Base-by-base conservation (phyloP, 1,140 invertebrate genomes). In the Papilio helenus region DNA sequence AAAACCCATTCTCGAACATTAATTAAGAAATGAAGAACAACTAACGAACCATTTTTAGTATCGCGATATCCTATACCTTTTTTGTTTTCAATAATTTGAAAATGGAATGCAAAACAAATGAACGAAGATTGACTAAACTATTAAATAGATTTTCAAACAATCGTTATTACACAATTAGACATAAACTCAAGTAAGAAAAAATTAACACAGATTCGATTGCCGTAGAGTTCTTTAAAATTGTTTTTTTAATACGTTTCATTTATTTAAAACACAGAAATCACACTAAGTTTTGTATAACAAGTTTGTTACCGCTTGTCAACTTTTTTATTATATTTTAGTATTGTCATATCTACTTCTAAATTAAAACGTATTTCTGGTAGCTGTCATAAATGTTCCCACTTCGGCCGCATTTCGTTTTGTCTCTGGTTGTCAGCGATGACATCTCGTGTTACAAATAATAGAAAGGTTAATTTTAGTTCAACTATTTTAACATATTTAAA, bases 371-470 rank as follows among this genome's bases (percentile, higher is more conserved):
- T 82, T 80, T 76, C 82, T 84, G 42, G 73, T 83, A 44, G 80
- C 87, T 88, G 87, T 87, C 87, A 88, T 83, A 86, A 80, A 84
- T 83, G 82, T 86, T 84, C 85, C 87, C 86, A 89, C 89, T 86
- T 87, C 88, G 86, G 86, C 84, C 81, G 88, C 84, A 82, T 86
- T 87, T 83, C 79, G 80, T 80, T 84, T 81, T 79, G 71, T 86
- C 85, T 82, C 83, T 34, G 51, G 65, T 34, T 78, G 46, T 79
- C 79, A 77, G 72, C 58, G 23, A 29, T n/a, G 44, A 49, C 72
- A 49, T 74, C 39, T 46, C 72, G 44, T 74, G 44, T 74, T 74
- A 46, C 39, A 49, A 26, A 74, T 74, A 74, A 46, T 74, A 46
- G 72, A 74, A 74, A 74, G 39, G 72, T 74, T 74, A 46, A 74